phyloP scores from a whole-genome alignment of 2,797 vertebrate genomes.

The Parauchenoglanis ngamensis region DNA sequence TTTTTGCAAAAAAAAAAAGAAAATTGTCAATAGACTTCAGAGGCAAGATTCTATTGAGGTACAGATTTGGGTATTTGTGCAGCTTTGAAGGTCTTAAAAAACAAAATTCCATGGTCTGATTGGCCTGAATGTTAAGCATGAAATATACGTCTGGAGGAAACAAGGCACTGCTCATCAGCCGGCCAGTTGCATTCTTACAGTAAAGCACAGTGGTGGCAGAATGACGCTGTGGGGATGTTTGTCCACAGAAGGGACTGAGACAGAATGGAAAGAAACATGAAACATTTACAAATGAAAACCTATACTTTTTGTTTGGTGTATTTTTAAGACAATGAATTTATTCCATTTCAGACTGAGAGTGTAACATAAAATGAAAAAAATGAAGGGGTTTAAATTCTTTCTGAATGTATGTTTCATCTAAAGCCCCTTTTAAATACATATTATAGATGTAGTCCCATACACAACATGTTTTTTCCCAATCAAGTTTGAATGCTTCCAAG shows the following conservation, averaged over 20 bases:
- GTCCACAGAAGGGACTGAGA: background rate
- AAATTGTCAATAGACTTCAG: background rate
- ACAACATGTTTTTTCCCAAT: constrained; percentile 14
- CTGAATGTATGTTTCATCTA: background rate
- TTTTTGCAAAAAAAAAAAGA: background rate
- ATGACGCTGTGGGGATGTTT: background rate
- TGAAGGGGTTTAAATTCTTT: constrained; percentile 70
- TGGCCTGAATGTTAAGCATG: background rate
- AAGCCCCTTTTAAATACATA: constrained; percentile 72
- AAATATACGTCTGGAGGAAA: background rate
- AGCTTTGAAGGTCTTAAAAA: background rate
- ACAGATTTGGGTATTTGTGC: background rate
- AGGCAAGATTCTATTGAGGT: background rate
- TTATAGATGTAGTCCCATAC: constrained; percentile 48
- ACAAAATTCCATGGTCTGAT: background rate
- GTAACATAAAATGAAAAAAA: background rate
- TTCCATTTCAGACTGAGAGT: background rate
- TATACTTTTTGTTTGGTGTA: background rate
- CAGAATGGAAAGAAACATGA: background rate
- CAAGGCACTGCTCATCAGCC: background rate
- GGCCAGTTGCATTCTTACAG: background rate
- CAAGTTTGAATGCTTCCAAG: constrained; percentile 32
- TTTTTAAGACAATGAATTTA: background rate
- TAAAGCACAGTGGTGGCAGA: background rate
- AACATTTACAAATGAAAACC: background rate